These are phyloP conservation scores for Spodoptera picta DNA, from an alignment of 2,888 invertebrate species.

Conservation along the genomic window DNA sequence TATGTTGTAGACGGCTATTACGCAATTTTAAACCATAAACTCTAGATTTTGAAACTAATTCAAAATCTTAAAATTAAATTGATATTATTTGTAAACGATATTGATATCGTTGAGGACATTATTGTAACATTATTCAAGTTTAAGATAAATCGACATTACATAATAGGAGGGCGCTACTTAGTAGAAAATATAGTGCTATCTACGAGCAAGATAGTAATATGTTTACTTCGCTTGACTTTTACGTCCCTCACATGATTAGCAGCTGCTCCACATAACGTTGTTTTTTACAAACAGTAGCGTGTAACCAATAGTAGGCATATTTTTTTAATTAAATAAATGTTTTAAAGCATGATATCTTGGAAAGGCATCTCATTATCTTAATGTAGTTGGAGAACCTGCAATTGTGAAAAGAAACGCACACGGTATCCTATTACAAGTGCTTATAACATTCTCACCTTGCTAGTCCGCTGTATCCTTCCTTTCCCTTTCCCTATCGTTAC, in stretches of 20 bases:
- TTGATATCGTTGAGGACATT: too few relatives aligned
- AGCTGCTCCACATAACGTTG: slow-evolving; percentile 27
- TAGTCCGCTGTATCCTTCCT: slow-evolving; percentile 37
- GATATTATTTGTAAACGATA: too few relatives aligned
- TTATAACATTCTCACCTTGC: slow-evolving; percentile 39
- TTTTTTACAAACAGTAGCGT: slow-evolving; percentile 8
- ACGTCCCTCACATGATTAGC: slow-evolving; percentile 12
- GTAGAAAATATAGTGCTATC: not conserved
- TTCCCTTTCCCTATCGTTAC: slow-evolving; percentile 57
- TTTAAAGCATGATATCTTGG: not conserved
- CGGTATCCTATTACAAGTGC: slow-evolving; percentile 23
- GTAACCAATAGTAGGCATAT: slow-evolving; percentile 1
- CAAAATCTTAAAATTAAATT: too few relatives aligned
- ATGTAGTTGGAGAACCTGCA: slow-evolving; percentile 2
- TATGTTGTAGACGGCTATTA: too few relatives aligned
- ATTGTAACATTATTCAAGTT: too few relatives aligned
- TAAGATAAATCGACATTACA: too few relatives aligned
- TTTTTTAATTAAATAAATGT: slow-evolving; percentile 7
- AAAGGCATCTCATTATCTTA: slow-evolving; percentile 8
- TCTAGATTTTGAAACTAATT: too few relatives aligned
- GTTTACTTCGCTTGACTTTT: slow-evolving; percentile 21
- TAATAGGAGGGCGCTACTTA: slow-evolving; percentile 22
- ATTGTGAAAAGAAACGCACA: slow-evolving; percentile 8
- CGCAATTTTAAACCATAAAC: too few relatives aligned
- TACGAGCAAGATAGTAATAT: slow-evolving; percentile 17